phyloP scores from a whole-genome alignment of 2,113 vertebrate species.

The Sprattus sprattus region DNA sequence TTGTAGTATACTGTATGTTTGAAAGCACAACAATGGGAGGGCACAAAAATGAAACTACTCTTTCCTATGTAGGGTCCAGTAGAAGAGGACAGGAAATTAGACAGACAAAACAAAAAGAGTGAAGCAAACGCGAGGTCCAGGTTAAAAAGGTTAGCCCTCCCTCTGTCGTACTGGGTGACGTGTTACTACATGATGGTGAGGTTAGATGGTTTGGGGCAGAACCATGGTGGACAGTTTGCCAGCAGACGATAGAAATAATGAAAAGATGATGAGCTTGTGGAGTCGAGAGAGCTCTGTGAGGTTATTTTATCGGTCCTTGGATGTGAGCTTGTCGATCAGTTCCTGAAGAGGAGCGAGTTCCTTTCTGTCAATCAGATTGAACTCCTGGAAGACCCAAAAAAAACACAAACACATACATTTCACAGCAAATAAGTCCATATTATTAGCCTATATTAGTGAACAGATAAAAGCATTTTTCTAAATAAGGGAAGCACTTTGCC shows the following conservation, averaged over 20 bases:
- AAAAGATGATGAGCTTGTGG: conserved; percentile 54
- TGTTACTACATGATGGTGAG: background rate
- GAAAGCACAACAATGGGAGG: background rate
- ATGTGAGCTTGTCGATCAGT: conserved; percentile 87
- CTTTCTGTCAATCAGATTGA: conserved; percentile 86
- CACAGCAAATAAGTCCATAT: conserved; percentile 12
- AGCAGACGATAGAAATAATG: conserved; percentile 31
- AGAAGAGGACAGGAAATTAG: background rate
- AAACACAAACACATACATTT: conserved; percentile 27
- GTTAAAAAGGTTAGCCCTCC: conserved; percentile 13
- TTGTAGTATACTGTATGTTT: background rate
- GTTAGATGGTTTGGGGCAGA: background rate
- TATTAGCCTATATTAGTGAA: background rate
- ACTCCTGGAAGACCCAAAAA: conserved; percentile 71
- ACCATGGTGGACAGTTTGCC: conserved; percentile 32
- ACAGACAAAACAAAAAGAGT: background rate
- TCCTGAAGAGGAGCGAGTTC: conserved; percentile 86
- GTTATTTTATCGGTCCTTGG: conserved; percentile 83
- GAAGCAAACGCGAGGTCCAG: background rate
- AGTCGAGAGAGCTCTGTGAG: background rate
- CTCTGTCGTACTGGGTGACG: background rate
- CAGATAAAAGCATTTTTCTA: background rate
- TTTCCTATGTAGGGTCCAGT: background rate
- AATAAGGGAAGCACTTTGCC: background rate
- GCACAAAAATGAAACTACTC: background rate